Evolutionary conservation across 2,888 invertebrate species (phyloP).

Genomic region (Iselma pallidipennis): DNA sequence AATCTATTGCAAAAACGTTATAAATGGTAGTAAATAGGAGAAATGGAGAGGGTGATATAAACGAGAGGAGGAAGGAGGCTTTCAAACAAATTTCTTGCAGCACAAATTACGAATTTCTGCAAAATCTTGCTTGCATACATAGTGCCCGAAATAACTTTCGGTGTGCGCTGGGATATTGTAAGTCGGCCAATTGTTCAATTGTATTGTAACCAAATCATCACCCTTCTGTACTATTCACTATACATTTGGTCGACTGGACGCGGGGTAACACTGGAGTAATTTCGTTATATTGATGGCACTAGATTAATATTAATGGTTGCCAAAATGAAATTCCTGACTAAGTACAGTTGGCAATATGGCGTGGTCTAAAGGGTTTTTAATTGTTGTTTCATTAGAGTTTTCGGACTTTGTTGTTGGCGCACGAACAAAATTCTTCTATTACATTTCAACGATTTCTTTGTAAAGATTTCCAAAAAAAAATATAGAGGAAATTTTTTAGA

Average conservation of each 20-base stretch:
- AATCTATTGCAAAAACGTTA: not conserved
- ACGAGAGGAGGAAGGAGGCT: not conserved
- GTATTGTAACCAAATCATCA: not conserved
- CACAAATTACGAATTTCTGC: conserved; percentile 33
- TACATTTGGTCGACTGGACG: conserved; percentile 18
- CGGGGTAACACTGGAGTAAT: conserved; percentile 44
- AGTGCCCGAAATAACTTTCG: conserved; percentile 42
- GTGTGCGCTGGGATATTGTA: conserved; percentile 32
- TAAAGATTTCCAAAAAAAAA: not conserved
- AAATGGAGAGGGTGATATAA: not conserved
- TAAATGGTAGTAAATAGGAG: not conserved
- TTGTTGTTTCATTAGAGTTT: conserved; percentile 42
- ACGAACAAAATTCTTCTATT: not conserved
- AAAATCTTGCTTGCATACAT: conserved; percentile 40
- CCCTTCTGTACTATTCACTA: not conserved
- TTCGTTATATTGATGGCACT: conserved; percentile 55
- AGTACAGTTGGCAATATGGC: conserved; percentile 49
- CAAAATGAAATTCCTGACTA: conserved; percentile 53
- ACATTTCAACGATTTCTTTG: not conserved
- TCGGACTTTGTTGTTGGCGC: conserved; percentile 21
- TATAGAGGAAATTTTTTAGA: not conserved
- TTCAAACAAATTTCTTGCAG: conserved; percentile 24
- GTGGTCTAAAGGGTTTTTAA: conserved; percentile 46
- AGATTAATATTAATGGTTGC: conserved; percentile 55
- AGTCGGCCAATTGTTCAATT: conserved; percentile 20